Conservation (phyloP, 1,140 invertebrate species). For the Bilobella aurantiaca region DNA sequence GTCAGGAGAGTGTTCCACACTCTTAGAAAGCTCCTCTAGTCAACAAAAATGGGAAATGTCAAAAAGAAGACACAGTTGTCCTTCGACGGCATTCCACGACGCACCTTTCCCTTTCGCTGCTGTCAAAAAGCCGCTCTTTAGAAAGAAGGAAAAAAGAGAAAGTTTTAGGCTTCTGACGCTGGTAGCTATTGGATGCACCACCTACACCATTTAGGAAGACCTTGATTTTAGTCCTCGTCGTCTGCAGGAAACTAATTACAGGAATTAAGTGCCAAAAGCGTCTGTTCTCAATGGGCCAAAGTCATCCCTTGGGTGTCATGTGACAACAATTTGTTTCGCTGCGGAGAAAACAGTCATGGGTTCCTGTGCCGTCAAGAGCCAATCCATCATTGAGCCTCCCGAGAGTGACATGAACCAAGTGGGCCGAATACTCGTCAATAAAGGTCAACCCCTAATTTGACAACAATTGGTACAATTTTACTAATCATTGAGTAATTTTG, state of each 20-base stretch:
- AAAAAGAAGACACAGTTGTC: background rate
- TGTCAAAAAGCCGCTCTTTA: background rate
- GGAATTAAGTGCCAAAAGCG: no score
- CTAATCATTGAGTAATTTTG: no score
- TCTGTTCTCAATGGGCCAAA: no score
- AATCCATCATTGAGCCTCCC: background rate
- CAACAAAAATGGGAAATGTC: constrained; percentile 2
- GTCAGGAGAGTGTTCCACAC: background rate
- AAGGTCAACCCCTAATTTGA: no score
- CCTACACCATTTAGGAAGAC: no score
- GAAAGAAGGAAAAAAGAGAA: no score
- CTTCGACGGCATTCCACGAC: background rate
- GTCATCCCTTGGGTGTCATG: no score
- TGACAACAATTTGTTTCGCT: no score
- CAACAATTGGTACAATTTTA: no score
- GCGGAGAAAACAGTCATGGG: constrained; percentile 21
- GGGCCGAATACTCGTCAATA: constrained; percentile 14
- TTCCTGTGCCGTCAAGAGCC: constrained; percentile 27
- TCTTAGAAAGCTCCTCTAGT: constrained; percentile 3
- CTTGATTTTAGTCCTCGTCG: no score
- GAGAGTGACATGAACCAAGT: constrained; percentile 3
- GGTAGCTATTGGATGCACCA: no score
- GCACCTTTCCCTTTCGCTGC: background rate
- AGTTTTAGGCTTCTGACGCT: no score
- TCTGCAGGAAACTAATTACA: background rate